Evolutionary conservation across 2,113 vertebrate species (phyloP).

Genomic region (Felis chaus): DNA sequence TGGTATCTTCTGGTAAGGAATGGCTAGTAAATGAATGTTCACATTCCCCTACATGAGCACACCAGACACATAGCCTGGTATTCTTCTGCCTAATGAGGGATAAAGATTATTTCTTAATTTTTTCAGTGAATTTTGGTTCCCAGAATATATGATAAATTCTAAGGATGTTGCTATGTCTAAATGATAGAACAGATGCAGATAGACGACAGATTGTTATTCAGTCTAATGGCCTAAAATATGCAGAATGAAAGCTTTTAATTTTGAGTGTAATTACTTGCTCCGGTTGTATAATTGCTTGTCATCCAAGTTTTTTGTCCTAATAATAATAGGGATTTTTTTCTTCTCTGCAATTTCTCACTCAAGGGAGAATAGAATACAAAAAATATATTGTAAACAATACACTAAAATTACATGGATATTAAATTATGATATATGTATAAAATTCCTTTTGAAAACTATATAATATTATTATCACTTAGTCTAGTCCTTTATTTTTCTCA

Average conservation of each 20-base stretch:
- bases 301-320: slow-evolving; percentile 34
- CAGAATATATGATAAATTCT: slow-evolving; percentile 24
- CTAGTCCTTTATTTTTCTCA: background rate
- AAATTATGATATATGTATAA: background rate
- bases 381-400: slow-evolving; percentile 4
- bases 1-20: background rate
- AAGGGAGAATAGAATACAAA: background rate
- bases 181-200: slow-evolving; percentile 37
- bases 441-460: background rate
- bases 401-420: background rate
- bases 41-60: background rate
- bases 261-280: slow-evolving; percentile 62
- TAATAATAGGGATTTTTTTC: background rate
- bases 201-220: slow-evolving; percentile 57
- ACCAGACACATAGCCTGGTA: background rate
- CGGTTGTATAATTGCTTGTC: slow-evolving; percentile 60
- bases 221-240: slow-evolving; percentile 55
- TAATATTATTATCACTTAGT: background rate
- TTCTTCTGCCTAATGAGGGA: background rate
- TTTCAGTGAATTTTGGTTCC: background rate
- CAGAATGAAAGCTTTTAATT: slow-evolving; percentile 43
- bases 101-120: slow-evolving; percentile 27
- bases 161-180: background rate
- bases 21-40: background rate
- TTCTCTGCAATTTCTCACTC: slow-evolving; percentile 32